Base-by-base conservation (phyloP, 2,113 vertebrate genomes). In the Thalassarche chlororhynchos region DNA sequence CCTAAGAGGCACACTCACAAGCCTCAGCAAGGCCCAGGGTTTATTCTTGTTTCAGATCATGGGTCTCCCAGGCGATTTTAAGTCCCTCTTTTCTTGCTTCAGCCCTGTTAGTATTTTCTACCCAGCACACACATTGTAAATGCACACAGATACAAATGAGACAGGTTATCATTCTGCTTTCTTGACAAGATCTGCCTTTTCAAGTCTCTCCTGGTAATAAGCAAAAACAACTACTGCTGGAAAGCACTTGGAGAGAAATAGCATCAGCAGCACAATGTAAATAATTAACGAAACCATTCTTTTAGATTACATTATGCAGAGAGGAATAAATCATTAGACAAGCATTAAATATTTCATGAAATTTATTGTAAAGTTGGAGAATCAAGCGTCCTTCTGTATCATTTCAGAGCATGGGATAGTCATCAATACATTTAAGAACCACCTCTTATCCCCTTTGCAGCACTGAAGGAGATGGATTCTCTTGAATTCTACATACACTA, bases 281-380 rank as follows among this genome's bases (percentile, higher is more conserved):
- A 98, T 97, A 98, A 98, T 97, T 97, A 97, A 97, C 8, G 0
- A 97, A 80, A 87, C 49, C 65, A 77, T 89, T 89, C 71, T 96
- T 96, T 93, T 79, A 96, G 79, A 94, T 20, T 87, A 54, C 88
- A 71, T 94, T 94, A 95, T 86, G 70, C 89, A 94, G 72, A 70
- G 58, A 93, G 76, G 96, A 96, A 97, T 93, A 90, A 95, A 81
- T 95, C 95, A 97, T 97, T 91, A 97, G 94, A 93, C 32, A 87
- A 87, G 25, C 71, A 90, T 78, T 97, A 97, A 98, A 96, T 94
- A 96, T 95, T 97, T 97, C 82, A 97, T 92, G 77, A 54, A 96
- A 94, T 55, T 82, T 96, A 38, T 94, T 25, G 38, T 87, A 80
- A 87, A 78, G 68, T 49, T 97, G 49, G 74, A 96, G 93, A 98